Evolutionary conservation across 1,140 invertebrate species (phyloP).

Genomic region (Carcinoscorpius rotundicauda): DNA sequence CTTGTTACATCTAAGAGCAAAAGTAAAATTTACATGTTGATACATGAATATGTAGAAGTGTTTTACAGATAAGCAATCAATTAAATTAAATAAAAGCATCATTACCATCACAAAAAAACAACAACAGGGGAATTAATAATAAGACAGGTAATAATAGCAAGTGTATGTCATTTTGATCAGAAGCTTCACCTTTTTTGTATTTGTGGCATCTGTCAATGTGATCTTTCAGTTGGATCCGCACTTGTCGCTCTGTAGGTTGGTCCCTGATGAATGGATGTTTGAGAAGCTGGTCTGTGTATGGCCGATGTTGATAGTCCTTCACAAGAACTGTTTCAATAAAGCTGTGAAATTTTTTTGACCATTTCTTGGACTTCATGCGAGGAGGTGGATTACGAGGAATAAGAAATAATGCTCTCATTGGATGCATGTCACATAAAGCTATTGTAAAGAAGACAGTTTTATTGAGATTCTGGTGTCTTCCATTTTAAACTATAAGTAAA

Average conservation of each 20-base stretch:
- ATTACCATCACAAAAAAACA: slow-evolving; percentile 4
- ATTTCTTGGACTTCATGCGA: slow-evolving; percentile 94
- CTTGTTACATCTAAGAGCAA: slow-evolving; percentile 1
- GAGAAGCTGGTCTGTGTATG: slow-evolving; percentile 93
- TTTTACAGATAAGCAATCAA: background rate
- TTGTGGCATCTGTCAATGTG: slow-evolving; percentile 78
- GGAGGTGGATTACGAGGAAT: slow-evolving; percentile 97
- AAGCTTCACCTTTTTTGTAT: slow-evolving; percentile 21
- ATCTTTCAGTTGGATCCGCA: slow-evolving; percentile 96
- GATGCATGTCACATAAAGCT: slow-evolving; percentile 82
- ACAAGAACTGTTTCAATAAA: slow-evolving; percentile 81
- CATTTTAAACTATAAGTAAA: too few relatives aligned
- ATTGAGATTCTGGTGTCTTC: too few relatives aligned
- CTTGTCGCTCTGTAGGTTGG: slow-evolving; percentile 94
- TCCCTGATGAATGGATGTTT: slow-evolving; percentile 97
- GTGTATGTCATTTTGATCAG: background rate
- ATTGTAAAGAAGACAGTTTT: slow-evolving; percentile 18
- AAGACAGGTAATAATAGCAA: too few relatives aligned
- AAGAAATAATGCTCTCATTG: slow-evolving; percentile 96
- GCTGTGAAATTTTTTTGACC: slow-evolving; percentile 82
- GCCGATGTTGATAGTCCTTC: slow-evolving; percentile 96
- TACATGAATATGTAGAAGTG: background rate
- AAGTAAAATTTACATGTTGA: background rate
- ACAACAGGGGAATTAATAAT: too few relatives aligned
- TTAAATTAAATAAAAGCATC: background rate